Base-by-base conservation (phyloP, 2,888 invertebrate genomes). In the Boloria euphrosyne region DNA sequence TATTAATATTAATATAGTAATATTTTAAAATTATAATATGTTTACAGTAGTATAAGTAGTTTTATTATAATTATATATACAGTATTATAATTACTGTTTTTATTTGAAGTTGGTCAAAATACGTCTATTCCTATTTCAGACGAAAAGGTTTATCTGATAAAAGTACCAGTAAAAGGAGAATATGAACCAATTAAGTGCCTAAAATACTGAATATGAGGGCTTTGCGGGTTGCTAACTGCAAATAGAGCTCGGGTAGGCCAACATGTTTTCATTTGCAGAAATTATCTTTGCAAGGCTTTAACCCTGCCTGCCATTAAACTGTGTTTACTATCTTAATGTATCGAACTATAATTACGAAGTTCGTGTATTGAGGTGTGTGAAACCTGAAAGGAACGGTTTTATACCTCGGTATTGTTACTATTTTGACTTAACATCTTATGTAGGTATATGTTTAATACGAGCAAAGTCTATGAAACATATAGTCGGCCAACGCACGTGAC, bases 121-220 rank as follows among this genome's bases (percentile, higher is more conserved):
- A 14, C 16, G 17, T 38, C 2, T 16, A 18, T 44, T 44, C n/a
- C 44, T 57, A 22, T 57, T 57, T 44, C 22, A 57, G 18, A 44
- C n/a, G 22, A 4, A 14, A 57, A 57, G 55, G 44, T 44, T 22
- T 14, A 6, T 43, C 10, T 57, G n/a, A 55, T 13, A 43, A 44
- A 38, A 38, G 31, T 38, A 7, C 18, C 55, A 13, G 55, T 46
- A 43, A 46, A 57, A 44, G 22, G 22, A n/a, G 55, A 57, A 57
- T 44, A 46, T 44, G 55, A 57, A 18, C 55, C 22, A 57, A 57
- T 57, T 57, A 57, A 22, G 44, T 57, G 22, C 22, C 55, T 57
- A 44, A 57, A 57, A 57, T 57, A 57, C 55, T 46, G 55, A 44
- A 57, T 57, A 22, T 57, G 44, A 46, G 55, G 55, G 44, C n/a